Base-by-base conservation (phyloP, 2,797 vertebrate species). In the Cephalopachus bancanus region DNA sequence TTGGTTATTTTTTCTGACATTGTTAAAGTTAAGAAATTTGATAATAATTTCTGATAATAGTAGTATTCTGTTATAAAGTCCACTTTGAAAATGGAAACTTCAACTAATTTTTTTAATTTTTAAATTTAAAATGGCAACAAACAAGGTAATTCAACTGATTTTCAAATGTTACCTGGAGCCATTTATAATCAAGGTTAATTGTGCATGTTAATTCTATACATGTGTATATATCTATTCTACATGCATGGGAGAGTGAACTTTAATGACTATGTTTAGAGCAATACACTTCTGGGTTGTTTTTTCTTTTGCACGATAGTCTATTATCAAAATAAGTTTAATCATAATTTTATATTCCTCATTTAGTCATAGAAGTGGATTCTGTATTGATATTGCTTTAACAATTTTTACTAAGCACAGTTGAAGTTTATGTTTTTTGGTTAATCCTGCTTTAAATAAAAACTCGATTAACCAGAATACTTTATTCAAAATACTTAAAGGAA, bases 371-470 rank as follows among this genome's bases (percentile, higher is more conserved):
- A 62, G 22, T 30, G 51, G 71, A 83, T 83, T 76, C 44, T 83
- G 14, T 62, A 60, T 22, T 64, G 37, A 87, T 19, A 57, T 26
- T 44, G 71, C 11, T n/a, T 62, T 55, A 65, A 59, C 16, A 78
- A 44, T 89, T 85, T 94, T 84, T 74, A 15, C 17, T 59, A 2
- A 72, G 76, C 51, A 16, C 60, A 92, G n/a, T 24, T n/a, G 26
- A 67, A 24, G 6, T 67, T 64, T 49, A 20, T 20, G 76, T 78
- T 78, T 22, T 22, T 37, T 19, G 10, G 49, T 79, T 71, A 59
- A 69, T 24, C 51, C 15, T 76, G 65, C 4, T 86, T 81, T 75
- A 92, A 92, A 44, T n/a, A 94, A 83, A 97, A 87, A 69, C 28
- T 16, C 7, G 79, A 44, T 69, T 92, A 79, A 86, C 20, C 49